Base-by-base conservation (phyloP, 1,140 invertebrate species). In the Steinernema khuongi region DNA sequence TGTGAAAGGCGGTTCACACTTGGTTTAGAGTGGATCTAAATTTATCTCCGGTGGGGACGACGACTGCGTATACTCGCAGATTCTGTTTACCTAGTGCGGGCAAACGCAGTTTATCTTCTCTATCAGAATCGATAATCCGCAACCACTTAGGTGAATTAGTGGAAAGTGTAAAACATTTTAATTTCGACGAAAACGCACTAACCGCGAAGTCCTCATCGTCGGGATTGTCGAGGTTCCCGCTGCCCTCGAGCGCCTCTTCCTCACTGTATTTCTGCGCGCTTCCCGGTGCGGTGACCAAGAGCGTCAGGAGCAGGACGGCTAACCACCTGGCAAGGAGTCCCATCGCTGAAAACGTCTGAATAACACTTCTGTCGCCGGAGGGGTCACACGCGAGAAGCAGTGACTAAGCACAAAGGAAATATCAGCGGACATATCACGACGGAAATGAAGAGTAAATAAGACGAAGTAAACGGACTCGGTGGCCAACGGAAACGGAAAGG, bases 401-500 rank as follows among this genome's bases (percentile, higher is more conserved):
- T 60, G 50, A 60, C 50, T 60, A 60, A 7, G 50, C 50, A n/a
- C 36, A 41, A 60, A 60, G 50, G 7, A 11, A 60, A 60, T 17
- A 17, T n/a, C n/a, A n/a, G n/a, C n/a, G n/a, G n/a, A n/a, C n/a
- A n/a, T n/a, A n/a, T n/a, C 14, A 22, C 7, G 7, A 60, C 11
- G 7, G 19, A 60, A 60, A 60, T n/a, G 50, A 60, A 60, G 26
- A 60, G 26, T 60, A 60, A 26, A 14, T 60, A n/a, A 14, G 26
- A 22, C 4, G 7, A 26, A 7, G 7, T 7, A 60, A 22, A 26
- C 50, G n/a, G n/a, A n/a, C n/a, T n/a, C n/a, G n/a, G n/a, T n/a
- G n/a, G n/a, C n/a, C n/a, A n/a, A n/a, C n/a, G 22, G 19, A 60
- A 60, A 60, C 50, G 50, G 50, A 60, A 60, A 60, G 50, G 19